Percentiles rank a stretch among this genome's conserved stretches.
phyloP scores from a whole-genome alignment of 1,140 invertebrate species.

The Drosophila aff. region DNA sequence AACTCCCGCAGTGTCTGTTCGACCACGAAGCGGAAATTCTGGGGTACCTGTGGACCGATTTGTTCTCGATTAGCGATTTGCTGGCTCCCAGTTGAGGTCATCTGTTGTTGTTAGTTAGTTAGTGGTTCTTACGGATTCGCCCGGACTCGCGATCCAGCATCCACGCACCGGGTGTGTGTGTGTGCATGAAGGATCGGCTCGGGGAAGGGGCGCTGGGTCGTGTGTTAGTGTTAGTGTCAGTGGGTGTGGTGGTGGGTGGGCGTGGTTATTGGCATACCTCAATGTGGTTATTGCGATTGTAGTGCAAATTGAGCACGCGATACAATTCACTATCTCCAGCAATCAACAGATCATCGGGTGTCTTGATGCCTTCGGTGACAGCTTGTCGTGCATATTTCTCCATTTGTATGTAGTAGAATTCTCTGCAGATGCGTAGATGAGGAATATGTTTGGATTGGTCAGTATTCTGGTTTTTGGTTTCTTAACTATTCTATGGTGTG shows the following conservation, averaged over 20 bases:
- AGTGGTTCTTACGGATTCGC: slow-evolving; percentile 8
- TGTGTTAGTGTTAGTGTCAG: slow-evolving; percentile 37
- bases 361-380: slow-evolving; percentile 97
- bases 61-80: slow-evolving; percentile 42
- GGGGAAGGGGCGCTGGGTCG: not conserved
- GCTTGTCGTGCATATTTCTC: slow-evolving; percentile 99
- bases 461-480: slow-evolving; percentile 65
- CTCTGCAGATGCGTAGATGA: slow-evolving; percentile 90
- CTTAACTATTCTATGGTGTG: slow-evolving; percentile 46
- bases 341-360: slow-evolving; percentile 96
- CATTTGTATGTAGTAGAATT: slow-evolving; percentile 99
- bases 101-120: slow-evolving; percentile 31
- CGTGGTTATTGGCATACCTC: slow-evolving; percentile 90
- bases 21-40: slow-evolving; percentile 97
- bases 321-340: slow-evolving; percentile 98
- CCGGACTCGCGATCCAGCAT: slow-evolving; percentile 15
- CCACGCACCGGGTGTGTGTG: slow-evolving; percentile 14
- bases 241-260: slow-evolving; percentile 29
- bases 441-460: slow-evolving; percentile 80
- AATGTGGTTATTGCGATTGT: slow-evolving; percentile 99
- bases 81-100: slow-evolving; percentile 23
- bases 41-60: slow-evolving; percentile 92
- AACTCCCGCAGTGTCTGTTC: slow-evolving; percentile 99
- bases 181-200: slow-evolving; percentile 33
- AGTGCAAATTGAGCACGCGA: slow-evolving; percentile 98